Base-by-base conservation (phyloP, 2,113 vertebrate species). In the Talpa occidentalis region DNA sequence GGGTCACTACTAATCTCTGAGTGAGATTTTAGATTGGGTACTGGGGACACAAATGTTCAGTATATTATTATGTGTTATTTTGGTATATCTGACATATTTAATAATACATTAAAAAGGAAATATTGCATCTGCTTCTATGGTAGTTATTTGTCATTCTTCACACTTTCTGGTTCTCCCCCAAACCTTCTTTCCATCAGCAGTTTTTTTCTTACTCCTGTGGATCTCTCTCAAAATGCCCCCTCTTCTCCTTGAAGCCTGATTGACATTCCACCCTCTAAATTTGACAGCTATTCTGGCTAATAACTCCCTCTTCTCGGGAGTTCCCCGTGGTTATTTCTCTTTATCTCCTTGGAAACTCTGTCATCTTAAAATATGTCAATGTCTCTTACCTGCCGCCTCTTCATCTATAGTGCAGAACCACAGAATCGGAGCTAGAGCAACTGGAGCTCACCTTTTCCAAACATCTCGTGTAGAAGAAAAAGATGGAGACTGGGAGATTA, bases 271-370 rank as follows among this genome's bases (percentile, higher is more conserved):
- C 60, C 54, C 42, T 90, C 80, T 86, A 47, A 81, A 72, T n/a
- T 15, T 92, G 70, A 83, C 91, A 93, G 67, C 47, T 10, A 5
- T 60, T 95, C 85, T 77, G 56, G 70, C 73, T 94, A 89, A 88
- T 80, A 77, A 72, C n/a, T 3, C 62, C 76, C 28, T 54, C 44
- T 47, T 77, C 35, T 37, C 54, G 79, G 93, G 82, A 73, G 87
- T 79, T 89, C 66, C 86, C 84, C 47, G 11, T 56, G 35, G 21
- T 30, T 32, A 17, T 15, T 44, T 28, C 60, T 94, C 86, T 80
- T 82, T 77, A 72, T 95, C 90, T 93, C 95, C 95, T 93, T 83
- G 93, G 95, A 96, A 96, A 96, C 91, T 7, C 3, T 30, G 32
- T 32, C 42, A 79, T 59, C 87, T 94, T 87, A 89, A 94, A 96